phyloP scores from a whole-genome alignment of 2,888 invertebrate species.

The Calliscelio sp. region DNA sequence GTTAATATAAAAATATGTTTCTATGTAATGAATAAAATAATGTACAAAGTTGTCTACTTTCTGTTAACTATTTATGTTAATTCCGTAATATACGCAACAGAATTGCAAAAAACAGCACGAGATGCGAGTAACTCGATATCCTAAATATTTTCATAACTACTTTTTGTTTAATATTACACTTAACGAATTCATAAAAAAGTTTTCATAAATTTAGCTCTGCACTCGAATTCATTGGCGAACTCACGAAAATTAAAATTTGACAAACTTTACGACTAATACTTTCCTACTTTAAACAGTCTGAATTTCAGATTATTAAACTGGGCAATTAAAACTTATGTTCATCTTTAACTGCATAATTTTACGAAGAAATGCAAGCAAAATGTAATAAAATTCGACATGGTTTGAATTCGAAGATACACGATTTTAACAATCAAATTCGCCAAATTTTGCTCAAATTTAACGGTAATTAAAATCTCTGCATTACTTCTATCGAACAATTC shows the following conservation, averaged over 20 bases:
- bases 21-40: too few species aligned
- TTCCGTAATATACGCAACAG: too few species aligned
- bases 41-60: too few species aligned
- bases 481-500: slow-evolving; percentile 1
- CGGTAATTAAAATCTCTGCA: background rate
- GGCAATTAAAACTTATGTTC: slow-evolving; percentile 35
- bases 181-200: background rate
- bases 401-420: too few species aligned
- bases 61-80: too few species aligned
- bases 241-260: slow-evolving; percentile 16
- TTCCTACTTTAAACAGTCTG: slow-evolving; percentile 21
- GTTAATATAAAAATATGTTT: too few species aligned
- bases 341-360: background rate
- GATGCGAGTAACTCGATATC: too few species aligned
- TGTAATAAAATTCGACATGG: background rate
- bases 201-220: background rate
- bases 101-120: too few species aligned
- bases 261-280: slow-evolving; percentile 6
- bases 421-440: too few species aligned
- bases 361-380: background rate
- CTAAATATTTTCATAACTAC: too few species aligned
- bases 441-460: background rate
- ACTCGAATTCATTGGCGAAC: slow-evolving; percentile 2
- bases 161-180: slow-evolving; percentile 4
- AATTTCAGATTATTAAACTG: slow-evolving; percentile 21